Percentiles rank a stretch among this genome's conserved stretches.
phyloP scores from a whole-genome alignment of 1,140 invertebrate genomes.

The Ooceraea biroi region DNA sequence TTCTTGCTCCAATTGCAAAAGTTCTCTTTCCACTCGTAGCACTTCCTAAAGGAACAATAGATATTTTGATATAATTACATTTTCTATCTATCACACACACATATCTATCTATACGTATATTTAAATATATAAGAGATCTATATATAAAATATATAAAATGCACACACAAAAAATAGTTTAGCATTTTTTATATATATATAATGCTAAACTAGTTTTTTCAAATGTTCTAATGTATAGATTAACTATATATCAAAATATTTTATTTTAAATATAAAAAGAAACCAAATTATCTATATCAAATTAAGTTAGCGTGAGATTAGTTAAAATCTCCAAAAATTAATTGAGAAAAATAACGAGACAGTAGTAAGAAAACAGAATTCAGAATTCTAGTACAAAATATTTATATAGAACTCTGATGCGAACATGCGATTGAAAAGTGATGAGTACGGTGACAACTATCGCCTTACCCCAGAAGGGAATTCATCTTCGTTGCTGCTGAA shows the following conservation, averaged over 20 bases:
- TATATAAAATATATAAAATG: no score
- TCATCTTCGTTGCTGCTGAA: constrained; percentile 81
- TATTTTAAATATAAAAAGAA: background rate
- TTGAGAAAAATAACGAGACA: background rate
- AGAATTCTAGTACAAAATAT: background rate
- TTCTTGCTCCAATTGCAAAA: constrained; percentile 91
- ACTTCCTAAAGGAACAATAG: constrained; percentile 87
- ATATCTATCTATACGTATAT: background rate
- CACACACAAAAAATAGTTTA: no score
- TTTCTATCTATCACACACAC: background rate
- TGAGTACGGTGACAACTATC: constrained; percentile 38
- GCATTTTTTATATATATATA: no score
- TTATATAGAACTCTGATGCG: constrained; percentile 37
- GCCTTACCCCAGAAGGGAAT: constrained; percentile 81
- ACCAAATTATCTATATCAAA: background rate
- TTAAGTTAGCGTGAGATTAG: constrained; percentile 30
- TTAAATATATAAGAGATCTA: background rate
- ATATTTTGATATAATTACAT: constrained; percentile 3
- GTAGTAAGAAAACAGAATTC: background rate
- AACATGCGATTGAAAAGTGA: constrained; percentile 39
- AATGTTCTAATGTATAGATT: no score
- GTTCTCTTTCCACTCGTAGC: constrained; percentile 91
- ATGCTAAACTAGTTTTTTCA: no score
- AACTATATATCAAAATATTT: no score
- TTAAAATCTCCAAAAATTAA: constrained; percentile 9